Percentiles rank a stretch among this genome's conserved stretches.
Conservation (phyloP, 2,888 invertebrate genomes). For the Allolobophora icterica region DNA sequence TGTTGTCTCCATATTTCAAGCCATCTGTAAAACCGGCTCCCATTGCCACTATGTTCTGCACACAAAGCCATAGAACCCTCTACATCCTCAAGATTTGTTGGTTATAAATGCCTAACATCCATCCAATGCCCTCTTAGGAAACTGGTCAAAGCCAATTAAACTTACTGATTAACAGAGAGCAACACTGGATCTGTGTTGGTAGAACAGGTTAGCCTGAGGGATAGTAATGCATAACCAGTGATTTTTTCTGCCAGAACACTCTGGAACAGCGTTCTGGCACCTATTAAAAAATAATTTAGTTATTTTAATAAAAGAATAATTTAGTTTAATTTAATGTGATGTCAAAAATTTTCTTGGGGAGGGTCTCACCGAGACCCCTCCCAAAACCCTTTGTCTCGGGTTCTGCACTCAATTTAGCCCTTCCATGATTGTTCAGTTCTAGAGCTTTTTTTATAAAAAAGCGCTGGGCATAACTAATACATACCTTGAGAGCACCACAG, state of each 20-base stretch:
- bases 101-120: background rate
- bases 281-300: too few relatives aligned
- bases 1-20: conserved; percentile 91
- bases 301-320: too few relatives aligned
- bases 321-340: too few relatives aligned
- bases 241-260: too few relatives aligned
- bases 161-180: background rate
- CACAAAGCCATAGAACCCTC: conserved; percentile 13
- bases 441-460: too few relatives aligned
- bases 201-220: background rate
- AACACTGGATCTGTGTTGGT: background rate
- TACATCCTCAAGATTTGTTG: background rate
- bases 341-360: too few relatives aligned
- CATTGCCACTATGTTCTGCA: conserved; percentile 94
- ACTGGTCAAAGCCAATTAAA: background rate
- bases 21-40: conserved; percentile 98
- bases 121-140: background rate
- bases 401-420: too few relatives aligned
- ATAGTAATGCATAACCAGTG: too few relatives aligned
- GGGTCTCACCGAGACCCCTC: too few relatives aligned
- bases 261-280: too few relatives aligned
- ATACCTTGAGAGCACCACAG: conserved; percentile 95
- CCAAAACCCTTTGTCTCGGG: too few relatives aligned
- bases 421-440: too few relatives aligned
- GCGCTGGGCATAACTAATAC: background rate